Percentiles rank a stretch among this genome's conserved stretches.
Conservation (phyloP, 2,888 invertebrate species). For the Eugnorisma glareosa region DNA sequence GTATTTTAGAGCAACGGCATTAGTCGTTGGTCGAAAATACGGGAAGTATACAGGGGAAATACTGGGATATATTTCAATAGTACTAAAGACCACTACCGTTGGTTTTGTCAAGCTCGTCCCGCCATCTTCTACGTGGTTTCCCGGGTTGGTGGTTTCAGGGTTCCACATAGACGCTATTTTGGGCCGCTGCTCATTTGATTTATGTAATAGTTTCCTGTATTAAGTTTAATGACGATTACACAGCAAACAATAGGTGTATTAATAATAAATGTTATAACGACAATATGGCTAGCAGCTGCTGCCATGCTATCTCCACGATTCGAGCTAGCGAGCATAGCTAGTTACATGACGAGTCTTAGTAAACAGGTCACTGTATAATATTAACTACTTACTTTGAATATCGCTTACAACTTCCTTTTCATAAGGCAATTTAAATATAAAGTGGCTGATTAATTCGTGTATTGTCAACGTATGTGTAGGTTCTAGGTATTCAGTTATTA, state of each 20-base stretch:
- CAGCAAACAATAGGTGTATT: conserved; percentile 11
- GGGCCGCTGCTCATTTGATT: background rate
- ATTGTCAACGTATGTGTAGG: conserved; percentile 49
- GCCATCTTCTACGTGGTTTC: background rate
- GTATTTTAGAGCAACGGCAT: background rate
- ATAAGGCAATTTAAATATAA: conserved; percentile 62
- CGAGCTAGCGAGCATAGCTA: conserved; percentile 30
- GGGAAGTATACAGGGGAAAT: too few relatives aligned
- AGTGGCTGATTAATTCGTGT: conserved; percentile 50
- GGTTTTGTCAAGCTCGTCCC: background rate
- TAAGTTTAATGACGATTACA: background rate
- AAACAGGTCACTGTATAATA: conserved; percentile 64
- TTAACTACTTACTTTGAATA: conserved; percentile 61
- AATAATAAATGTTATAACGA: conserved; percentile 22
- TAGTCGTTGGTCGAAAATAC: too few relatives aligned
- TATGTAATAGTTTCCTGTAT: background rate
- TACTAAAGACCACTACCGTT: too few relatives aligned
- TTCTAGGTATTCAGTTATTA: conserved; percentile 17
- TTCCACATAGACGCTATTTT: background rate
- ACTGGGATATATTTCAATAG: too few relatives aligned
- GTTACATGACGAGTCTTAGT: conserved; percentile 42
- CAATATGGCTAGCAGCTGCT: conserved; percentile 61
- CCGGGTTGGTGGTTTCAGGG: background rate
- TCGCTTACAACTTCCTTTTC: conserved; percentile 63
- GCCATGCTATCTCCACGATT: conserved; percentile 44